Conservation (phyloP, 2,888 invertebrate species). For the Carcina quercana region DNA sequence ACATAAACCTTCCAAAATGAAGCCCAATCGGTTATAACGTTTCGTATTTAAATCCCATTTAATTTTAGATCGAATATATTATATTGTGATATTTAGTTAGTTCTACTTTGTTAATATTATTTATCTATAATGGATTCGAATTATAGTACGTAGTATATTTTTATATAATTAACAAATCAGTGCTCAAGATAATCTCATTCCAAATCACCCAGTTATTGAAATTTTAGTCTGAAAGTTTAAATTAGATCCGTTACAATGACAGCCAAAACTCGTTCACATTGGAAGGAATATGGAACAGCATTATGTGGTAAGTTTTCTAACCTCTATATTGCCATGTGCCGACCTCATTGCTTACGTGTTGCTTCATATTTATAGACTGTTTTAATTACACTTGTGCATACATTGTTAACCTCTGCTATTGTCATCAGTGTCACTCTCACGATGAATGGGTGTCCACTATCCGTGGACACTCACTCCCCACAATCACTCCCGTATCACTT, state of each 20-base stretch:
- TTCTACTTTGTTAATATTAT: constrained; percentile 63
- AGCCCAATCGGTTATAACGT: constrained; percentile 73
- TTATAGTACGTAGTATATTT: constrained; percentile 55
- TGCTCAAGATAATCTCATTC: constrained; percentile 74
- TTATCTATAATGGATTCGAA: constrained; percentile 55
- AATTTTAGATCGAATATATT: constrained; percentile 70
- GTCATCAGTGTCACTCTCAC: too few species aligned
- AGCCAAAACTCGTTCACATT: constrained; percentile 71
- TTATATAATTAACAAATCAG: constrained; percentile 53
- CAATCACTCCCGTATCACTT: too few species aligned
- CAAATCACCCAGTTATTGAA: constrained; percentile 55
- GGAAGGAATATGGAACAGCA: constrained; percentile 74
- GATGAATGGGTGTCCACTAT: too few species aligned
- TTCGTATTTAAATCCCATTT: constrained; percentile 57
- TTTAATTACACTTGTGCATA: not conserved
- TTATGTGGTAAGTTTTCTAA: constrained; percentile 71
- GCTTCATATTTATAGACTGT: not conserved
- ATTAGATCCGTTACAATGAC: constrained; percentile 55
- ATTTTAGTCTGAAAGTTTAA: constrained; percentile 38
- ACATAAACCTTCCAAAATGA: constrained; percentile 72
- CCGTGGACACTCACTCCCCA: too few species aligned
- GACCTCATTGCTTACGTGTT: constrained; percentile 13
- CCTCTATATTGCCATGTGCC: constrained; percentile 51
- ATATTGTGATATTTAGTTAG: constrained; percentile 73
- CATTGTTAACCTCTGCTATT: not conserved